phyloP scores from a whole-genome alignment of 2,113 vertebrate genomes.

The Elephantulus edwardii region DNA sequence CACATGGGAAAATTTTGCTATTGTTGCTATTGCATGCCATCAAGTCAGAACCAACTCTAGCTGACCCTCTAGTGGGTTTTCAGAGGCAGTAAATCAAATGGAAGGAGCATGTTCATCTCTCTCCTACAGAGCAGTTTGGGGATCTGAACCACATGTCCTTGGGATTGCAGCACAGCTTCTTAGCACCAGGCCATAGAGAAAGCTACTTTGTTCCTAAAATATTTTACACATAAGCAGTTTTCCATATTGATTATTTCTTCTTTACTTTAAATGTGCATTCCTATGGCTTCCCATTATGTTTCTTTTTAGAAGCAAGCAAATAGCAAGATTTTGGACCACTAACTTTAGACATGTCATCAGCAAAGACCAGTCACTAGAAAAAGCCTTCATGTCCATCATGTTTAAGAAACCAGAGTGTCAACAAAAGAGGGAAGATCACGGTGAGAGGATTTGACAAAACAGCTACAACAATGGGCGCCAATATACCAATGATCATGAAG shows the following conservation, averaged over 20 bases:
- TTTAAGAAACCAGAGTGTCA: neutral
- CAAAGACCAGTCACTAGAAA: too few species aligned
- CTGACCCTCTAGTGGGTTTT: too few species aligned
- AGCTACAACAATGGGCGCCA: neutral
- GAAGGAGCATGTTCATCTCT: too few species aligned
- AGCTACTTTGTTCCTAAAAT: neutral
- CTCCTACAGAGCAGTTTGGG: too few species aligned
- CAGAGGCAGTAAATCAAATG: too few species aligned
- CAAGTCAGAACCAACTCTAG: too few species aligned
- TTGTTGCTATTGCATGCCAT: neutral
- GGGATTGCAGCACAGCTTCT: too few species aligned
- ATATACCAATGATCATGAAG: neutral
- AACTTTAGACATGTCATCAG: neutral
- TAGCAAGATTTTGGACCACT: neutral
- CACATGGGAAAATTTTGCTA: neutral
- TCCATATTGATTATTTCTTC: neutral
- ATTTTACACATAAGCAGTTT: slow-evolving; percentile 2
- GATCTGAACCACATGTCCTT: too few species aligned
- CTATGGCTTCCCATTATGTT: neutral
- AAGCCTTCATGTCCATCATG: too few species aligned
- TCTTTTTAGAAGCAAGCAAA: neutral
- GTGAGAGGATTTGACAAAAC: neutral
- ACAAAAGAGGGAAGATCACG: too few species aligned
- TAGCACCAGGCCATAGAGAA: too few species aligned
- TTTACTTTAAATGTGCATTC: neutral